These are phyloP conservation scores for Carduelis carduelis DNA, from an alignment of 2,797 vertebrate species.

Conservation along the genomic window DNA sequence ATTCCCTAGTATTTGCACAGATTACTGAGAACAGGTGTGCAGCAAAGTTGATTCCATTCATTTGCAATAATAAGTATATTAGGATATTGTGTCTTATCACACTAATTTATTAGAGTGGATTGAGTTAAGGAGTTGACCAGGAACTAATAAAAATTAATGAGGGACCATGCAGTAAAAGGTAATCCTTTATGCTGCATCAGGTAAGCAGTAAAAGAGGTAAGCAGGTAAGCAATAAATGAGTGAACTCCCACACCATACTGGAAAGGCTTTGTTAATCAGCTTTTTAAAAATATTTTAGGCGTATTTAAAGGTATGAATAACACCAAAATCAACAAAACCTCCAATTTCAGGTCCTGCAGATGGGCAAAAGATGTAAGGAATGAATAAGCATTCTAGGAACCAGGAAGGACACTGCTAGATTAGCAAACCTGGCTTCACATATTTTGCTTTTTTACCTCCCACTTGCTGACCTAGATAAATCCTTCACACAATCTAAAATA, in stretches of 20 bases:
- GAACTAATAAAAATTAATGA: conserved; percentile 39
- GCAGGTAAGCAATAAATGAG: not conserved
- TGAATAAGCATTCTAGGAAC: not conserved
- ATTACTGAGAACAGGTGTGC: conserved; percentile 58
- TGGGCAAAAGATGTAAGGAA: not conserved
- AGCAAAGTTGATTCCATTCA: conserved; percentile 19
- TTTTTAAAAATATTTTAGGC: not conserved
- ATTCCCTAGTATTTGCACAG: not conserved
- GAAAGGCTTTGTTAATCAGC: not conserved
- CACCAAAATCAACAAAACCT: not conserved
- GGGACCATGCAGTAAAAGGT: not conserved
- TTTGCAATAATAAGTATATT: conserved; percentile 61
- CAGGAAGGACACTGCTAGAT: not conserved
- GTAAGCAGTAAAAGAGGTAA: not conserved
- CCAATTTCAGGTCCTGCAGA: not conserved
- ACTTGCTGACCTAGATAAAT: not conserved
- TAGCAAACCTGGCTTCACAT: not conserved
- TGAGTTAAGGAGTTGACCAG: conserved; percentile 12
- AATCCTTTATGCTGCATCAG: not conserved
- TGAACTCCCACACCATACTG: not conserved
- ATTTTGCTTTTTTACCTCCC: not conserved
- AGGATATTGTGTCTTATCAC: conserved; percentile 9
- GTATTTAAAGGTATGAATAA: not conserved
- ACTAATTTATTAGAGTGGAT: conserved; percentile 69
- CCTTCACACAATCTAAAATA: not conserved